Evolutionary conservation across 2,888 invertebrate species (phyloP).

Genomic region (Auanema freiburgensis): DNA sequence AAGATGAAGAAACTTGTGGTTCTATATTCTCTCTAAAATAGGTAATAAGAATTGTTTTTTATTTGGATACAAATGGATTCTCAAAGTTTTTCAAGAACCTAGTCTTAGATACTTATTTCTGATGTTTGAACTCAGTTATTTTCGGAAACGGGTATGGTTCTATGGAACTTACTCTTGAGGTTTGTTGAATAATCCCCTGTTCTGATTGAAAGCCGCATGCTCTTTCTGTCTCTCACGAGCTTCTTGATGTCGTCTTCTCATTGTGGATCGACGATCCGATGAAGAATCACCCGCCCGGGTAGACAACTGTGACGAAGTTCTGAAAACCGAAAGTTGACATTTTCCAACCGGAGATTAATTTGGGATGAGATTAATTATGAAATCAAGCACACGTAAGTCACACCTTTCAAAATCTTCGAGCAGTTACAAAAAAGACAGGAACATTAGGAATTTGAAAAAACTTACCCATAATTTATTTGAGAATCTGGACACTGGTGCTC

Average conservation of each 20-base stretch:
- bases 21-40: too few relatives aligned
- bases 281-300: background rate
- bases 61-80: too few relatives aligned
- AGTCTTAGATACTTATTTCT: too few relatives aligned
- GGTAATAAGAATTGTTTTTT: too few relatives aligned
- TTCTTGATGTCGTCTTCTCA: slow-evolving; percentile 39
- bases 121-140: too few relatives aligned
- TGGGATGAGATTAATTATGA: background rate
- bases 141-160: too few relatives aligned
- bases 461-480: background rate
- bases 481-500: background rate
- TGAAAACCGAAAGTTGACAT: too few relatives aligned
- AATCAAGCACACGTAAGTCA: background rate
- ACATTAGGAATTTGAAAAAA: background rate
- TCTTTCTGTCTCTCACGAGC: slow-evolving; percentile 41
- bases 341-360: background rate
- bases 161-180: slow-evolving; percentile 18
- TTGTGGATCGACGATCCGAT: slow-evolving; percentile 16
- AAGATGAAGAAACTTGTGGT: too few relatives aligned
- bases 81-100: too few relatives aligned
- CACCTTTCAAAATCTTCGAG: background rate
- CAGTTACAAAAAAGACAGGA: background rate
- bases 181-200: slow-evolving; percentile 34
- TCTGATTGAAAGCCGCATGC: slow-evolving; percentile 37
- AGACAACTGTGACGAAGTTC: background rate